phyloP scores from a whole-genome alignment of 2,113 vertebrate genomes.

The Abramis brama region DNA sequence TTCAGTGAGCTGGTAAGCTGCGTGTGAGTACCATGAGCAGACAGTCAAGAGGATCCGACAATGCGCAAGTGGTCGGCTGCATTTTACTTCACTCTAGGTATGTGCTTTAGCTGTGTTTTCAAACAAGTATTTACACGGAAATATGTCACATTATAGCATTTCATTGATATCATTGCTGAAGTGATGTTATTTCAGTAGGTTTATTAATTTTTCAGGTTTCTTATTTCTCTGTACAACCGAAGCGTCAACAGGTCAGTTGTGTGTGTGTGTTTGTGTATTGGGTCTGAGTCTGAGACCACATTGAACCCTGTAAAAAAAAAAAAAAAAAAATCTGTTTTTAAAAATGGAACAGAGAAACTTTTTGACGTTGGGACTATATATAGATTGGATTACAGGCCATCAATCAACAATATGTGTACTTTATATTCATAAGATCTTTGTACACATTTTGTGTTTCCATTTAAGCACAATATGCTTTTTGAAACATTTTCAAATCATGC shows the following conservation, averaged over 20 bases:
- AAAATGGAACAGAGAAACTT: background rate
- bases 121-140: background rate
- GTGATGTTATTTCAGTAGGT: background rate
- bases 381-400: background rate
- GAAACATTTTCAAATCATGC: background rate
- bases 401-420: background rate
- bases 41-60: background rate
- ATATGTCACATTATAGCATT: background rate
- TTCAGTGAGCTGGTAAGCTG: background rate
- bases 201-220: constrained; percentile 9
- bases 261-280: background rate
- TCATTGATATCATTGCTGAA: background rate
- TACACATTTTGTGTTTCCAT: background rate
- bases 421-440: background rate
- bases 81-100: constrained; percentile 23
- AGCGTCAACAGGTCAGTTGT: constrained; percentile 35
- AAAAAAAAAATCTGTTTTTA: background rate
- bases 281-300: no score
- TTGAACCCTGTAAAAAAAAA: no score
- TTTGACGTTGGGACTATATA: background rate
- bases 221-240: constrained; percentile 9
- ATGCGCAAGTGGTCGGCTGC: constrained; percentile 15
- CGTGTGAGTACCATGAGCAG: no score
- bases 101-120: background rate
- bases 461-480: background rate